Evolutionary conservation across 2,797 vertebrate species (phyloP).

Genomic region (Calcarius lapponicus): DNA sequence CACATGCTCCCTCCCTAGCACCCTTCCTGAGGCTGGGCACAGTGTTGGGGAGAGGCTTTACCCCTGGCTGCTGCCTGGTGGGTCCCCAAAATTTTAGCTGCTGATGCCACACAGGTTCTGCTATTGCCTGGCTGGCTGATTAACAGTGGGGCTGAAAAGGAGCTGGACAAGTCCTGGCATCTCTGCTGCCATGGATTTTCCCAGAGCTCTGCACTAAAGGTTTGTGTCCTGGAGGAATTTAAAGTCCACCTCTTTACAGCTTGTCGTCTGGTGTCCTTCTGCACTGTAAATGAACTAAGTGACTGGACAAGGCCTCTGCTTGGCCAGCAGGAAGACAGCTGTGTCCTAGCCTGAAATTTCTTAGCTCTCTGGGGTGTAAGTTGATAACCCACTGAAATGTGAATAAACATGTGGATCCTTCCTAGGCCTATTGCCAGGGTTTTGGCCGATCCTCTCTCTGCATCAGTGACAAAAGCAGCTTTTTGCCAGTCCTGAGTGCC

Average conservation of each 20-base stretch:
- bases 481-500: not conserved
- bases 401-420: not conserved
- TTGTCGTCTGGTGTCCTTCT: not conserved
- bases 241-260: not conserved
- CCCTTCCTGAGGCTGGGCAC: not conserved
- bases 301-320: not conserved
- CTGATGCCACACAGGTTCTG: not conserved
- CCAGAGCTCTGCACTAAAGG: not conserved
- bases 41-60: not conserved
- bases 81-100: not conserved
- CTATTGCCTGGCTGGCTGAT: not conserved
- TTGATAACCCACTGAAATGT: not conserved
- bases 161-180: not conserved
- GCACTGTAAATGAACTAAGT: not conserved
- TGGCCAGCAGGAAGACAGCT: not conserved
- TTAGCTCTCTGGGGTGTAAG: not conserved
- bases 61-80: not conserved
- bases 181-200: not conserved
- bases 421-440: not conserved
- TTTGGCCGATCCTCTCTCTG: not conserved
- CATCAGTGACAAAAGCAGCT: not conserved
- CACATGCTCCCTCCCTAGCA: not conserved
- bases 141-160: not conserved
- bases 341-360: not conserved
- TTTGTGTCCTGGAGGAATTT: not conserved